A percentile compares a stretch with the other conserved stretches of the same genome.
These are phyloP conservation scores for Sericinus montela DNA, from an alignment of 2,888 invertebrate genomes.

Conservation along the genomic window DNA sequence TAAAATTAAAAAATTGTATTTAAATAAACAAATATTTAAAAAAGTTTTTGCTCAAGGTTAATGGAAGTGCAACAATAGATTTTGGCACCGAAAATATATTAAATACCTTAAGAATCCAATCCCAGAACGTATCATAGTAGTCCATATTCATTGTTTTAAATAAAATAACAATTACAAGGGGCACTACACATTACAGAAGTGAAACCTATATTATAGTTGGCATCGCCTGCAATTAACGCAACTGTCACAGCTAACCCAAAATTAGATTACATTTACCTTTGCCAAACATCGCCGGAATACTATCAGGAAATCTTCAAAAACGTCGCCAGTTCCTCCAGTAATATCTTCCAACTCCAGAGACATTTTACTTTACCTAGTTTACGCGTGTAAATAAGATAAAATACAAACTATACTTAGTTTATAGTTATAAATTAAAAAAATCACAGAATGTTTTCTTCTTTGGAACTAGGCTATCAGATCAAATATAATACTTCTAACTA, in stretches of 20 bases:
- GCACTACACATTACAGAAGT: neutral
- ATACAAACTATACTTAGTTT: constrained; percentile 37
- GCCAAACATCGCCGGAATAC: constrained; percentile 84
- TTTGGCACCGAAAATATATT: constrained; percentile 14
- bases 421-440: constrained; percentile 37
- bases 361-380: constrained; percentile 67
- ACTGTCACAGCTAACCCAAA: constrained; percentile 45
- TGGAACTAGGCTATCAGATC: constrained; percentile 64
- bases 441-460: constrained; percentile 65
- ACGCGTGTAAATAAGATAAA: constrained; percentile 39
- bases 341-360: constrained; percentile 83
- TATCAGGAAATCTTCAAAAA: constrained; percentile 85
- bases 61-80: neutral
- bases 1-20: no score
- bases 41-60: constrained; percentile 2
- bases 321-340: constrained; percentile 81
- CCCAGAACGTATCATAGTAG: constrained; percentile 49
- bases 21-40: constrained; percentile 20
- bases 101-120: constrained; percentile 53
- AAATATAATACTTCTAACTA: constrained; percentile 42
- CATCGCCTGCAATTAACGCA: constrained; percentile 25
- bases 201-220: constrained; percentile 15
- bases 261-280: constrained; percentile 81
- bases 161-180: neutral
- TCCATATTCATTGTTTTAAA: constrained; percentile 43